These are phyloP conservation scores for Lasioglossum lativentre DNA, from an alignment of 2,888 invertebrate species.

Conservation along the genomic window DNA sequence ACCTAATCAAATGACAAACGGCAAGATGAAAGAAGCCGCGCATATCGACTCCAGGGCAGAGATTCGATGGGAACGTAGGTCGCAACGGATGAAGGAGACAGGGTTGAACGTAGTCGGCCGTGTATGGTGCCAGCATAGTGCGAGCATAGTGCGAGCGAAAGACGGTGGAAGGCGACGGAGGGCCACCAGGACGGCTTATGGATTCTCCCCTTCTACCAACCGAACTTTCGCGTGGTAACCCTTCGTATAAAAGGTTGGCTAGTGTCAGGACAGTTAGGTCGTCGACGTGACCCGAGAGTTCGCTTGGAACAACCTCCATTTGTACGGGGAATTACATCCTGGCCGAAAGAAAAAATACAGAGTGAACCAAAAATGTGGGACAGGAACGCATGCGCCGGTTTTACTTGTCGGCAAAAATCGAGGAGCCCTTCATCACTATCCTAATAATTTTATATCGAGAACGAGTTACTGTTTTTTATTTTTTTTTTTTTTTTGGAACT, in stretches of 20 bases:
- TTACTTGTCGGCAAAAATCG: too few relatives aligned
- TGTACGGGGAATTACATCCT: constrained; percentile 78
- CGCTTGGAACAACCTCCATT: constrained; percentile 77
- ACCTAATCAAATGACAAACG: constrained; percentile 55
- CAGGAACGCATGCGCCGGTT: not conserved
- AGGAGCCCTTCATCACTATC: too few relatives aligned
- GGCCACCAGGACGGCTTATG: constrained; percentile 66
- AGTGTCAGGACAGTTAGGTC: constrained; percentile 80
- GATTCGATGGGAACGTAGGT: constrained; percentile 48
- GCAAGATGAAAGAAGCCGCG: constrained; percentile 49
- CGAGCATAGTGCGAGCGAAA: constrained; percentile 37
- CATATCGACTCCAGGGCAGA: constrained; percentile 40
- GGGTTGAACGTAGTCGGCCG: constrained; percentile 52
- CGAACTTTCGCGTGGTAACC: constrained; percentile 77
- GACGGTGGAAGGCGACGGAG: constrained; percentile 37
- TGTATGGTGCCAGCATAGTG: constrained; percentile 15
- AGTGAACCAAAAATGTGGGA: constrained; percentile 43
- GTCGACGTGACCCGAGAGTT: constrained; percentile 80
- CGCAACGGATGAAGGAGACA: constrained; percentile 37
- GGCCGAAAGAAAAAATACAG: constrained; percentile 54
- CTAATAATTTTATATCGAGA: too few relatives aligned
- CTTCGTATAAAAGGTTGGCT: constrained; percentile 77
- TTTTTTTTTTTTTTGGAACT: too few relatives aligned
- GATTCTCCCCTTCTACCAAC: constrained; percentile 61
- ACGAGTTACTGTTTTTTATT: not conserved